Base-by-base conservation (phyloP, 2,113 vertebrate species). In the Phylloscopus trochilus region DNA sequence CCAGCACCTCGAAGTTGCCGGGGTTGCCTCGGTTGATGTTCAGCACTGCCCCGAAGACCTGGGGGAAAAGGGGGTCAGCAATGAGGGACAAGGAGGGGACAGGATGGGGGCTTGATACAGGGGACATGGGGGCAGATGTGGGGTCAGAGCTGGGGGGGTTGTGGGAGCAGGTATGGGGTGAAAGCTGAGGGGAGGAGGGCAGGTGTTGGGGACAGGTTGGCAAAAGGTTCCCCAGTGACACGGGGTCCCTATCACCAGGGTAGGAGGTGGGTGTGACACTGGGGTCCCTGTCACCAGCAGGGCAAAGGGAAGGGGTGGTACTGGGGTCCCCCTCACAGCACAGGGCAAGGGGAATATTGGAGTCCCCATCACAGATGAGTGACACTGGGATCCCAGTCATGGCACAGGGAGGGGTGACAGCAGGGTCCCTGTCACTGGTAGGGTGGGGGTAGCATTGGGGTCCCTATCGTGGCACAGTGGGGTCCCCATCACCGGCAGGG, bases 1-100 rank as follows among this genome's bases (percentile, higher is more conserved):
- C 84, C 16, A 73, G 46, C 8, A 93, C 89, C 41, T 96, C 95
- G 1, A 15, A 59, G 3, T 63, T 20, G 13, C 77, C 76, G 0
- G 89, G 95, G 66, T 95, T 96, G 6, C 96, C 95, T 6, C 93
- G 58, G 70, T 64, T 96, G 28, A 97, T 93, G 86, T 95, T 93
- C 86, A 96, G 55, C 73, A 96, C 90, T 1, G 93, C 95, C 51
- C 96, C 95, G 0, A 83, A 51, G 14, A 96, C 95, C 96, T 96
- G 66, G 1, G 31, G 60, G 24, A 5, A 5, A 13, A 39, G 2
- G 13, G 31, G 24, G 35, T 78, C n/a, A 69, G 44, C 8, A 15
- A 1, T 39, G 35, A 30, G 37, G 49, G 44, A 76, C 31, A 75
- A 76, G 10, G 35, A 76, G 35, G 44, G 37, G 23, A 49, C 43